Evolutionary conservation across 2,113 vertebrate genomes (phyloP), one percentile per base, ranked within the genome.

Genomic region (Heterochromis multidens): DNA sequence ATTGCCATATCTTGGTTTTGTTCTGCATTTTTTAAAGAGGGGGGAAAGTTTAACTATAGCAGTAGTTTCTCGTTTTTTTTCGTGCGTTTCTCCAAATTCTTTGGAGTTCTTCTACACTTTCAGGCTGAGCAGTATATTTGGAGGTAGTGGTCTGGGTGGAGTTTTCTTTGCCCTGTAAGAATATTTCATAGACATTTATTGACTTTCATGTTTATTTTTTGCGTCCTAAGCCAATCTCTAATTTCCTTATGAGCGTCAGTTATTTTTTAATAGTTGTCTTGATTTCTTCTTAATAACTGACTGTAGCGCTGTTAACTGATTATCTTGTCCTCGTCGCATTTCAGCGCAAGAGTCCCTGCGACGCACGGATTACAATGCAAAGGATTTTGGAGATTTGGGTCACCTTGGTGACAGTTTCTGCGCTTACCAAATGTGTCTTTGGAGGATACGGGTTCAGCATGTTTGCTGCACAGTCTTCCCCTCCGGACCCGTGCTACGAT

Each of bases 401-500:
- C 92, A 95, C 96, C 90, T 93, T 97, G 91, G 96, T 97, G 93
- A 96, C 97, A 14, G 91, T 97, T 67, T 96, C 93, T 54, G 96
- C 96, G 90, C 95, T 97, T 92, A 95, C 94, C 94, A 92, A 94
- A 70, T 95, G 96, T 31, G 96, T 92, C 62, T 95, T 93, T n/a
- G 97, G 95, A 27, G 97, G 96, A 56, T 96, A 96, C 93, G 97
- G 97, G 78, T 96, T 97, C 91, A 96, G 95, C 93, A 96, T 98
- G 97, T 99, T 99, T 85, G 97, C 99, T 1, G 98, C 97, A 74
- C 98, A 99, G 92, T 97, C 97, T 4, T 97, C 98, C 6, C 98
- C 98, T 74, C 99, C 99, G 4, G 98, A 99, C 84, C 99, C 99
- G 17, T 99, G 99, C 95, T 97, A 99, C 81, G 98, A 99, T 54